phyloP scores from a whole-genome alignment of 2,888 invertebrate genomes.

The Dynastes maya region DNA sequence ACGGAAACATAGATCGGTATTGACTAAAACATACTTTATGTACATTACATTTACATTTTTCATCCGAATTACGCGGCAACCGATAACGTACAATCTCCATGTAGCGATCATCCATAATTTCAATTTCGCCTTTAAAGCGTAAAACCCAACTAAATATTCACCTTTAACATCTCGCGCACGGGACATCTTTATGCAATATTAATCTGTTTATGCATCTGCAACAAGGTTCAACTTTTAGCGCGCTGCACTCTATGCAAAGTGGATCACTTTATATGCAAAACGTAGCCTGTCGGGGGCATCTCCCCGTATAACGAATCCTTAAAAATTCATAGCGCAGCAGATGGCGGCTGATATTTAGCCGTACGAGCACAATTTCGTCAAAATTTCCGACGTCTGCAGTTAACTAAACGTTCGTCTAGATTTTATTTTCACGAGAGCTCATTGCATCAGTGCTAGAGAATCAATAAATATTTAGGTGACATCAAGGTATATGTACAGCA shows the following conservation, averaged over 20 bases:
- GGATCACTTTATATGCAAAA: constrained; percentile 35
- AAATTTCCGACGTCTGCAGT: constrained; percentile 14
- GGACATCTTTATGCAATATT: constrained; percentile 29
- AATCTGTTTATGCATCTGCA: constrained; percentile 43
- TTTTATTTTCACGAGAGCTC: not conserved
- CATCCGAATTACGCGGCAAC: too few relatives aligned
- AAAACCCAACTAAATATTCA: not conserved
- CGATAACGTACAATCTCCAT: not conserved
- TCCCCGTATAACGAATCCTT: constrained; percentile 9
- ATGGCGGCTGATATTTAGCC: constrained; percentile 22
- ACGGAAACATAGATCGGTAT: too few relatives aligned
- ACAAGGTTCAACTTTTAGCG: constrained; percentile 28
- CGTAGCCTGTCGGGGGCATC: not conserved
- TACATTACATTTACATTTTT: too few relatives aligned
- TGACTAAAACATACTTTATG: too few relatives aligned
- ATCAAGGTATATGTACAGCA: not conserved
- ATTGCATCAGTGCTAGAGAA: not conserved
- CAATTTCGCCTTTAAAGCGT: not conserved
- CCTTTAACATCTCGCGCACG: constrained; percentile 6
- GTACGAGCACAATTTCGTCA: constrained; percentile 4
- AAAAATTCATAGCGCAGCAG: constrained; percentile 29
- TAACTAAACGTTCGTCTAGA: not conserved
- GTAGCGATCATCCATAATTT: not conserved
- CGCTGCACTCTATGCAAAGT: constrained; percentile 28
- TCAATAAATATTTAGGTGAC: constrained; percentile 23